Conservation (phyloP, 2,797 vertebrate genomes). For the Erpetoichthys calabaricus region DNA sequence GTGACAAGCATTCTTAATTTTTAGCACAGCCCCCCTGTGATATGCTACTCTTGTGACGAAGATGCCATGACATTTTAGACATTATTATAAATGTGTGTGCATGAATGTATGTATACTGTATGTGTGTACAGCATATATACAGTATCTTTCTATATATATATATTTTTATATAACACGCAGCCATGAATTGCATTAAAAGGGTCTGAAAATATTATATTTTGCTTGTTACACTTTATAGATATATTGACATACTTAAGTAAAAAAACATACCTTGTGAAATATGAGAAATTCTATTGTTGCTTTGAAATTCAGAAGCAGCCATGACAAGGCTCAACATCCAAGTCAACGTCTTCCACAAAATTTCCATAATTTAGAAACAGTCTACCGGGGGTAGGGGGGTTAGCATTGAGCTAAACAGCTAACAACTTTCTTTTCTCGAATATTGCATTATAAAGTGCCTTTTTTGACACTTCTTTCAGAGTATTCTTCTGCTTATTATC, state of each 20-base stretch:
- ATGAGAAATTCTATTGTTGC: constrained; percentile 70
- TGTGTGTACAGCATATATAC: too few relatives aligned
- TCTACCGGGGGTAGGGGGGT: constrained; percentile 56
- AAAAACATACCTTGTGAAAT: constrained; percentile 85
- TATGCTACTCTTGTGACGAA: too few relatives aligned
- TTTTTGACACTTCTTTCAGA: constrained; percentile 41
- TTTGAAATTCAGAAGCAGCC: constrained; percentile 81
- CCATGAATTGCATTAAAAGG: too few relatives aligned
- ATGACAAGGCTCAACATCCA: constrained; percentile 93
- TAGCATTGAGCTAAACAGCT: constrained; percentile 63
- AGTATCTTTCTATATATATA: too few relatives aligned
- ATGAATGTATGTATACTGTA: too few relatives aligned
- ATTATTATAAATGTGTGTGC: too few relatives aligned
- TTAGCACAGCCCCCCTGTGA: too few relatives aligned
- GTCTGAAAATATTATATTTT: too few relatives aligned
- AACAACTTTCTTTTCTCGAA: constrained; percentile 53
- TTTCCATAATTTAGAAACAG: constrained; percentile 91
- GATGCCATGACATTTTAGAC: too few relatives aligned
- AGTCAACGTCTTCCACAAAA: constrained; percentile 95
- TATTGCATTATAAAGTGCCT: constrained; percentile 69
- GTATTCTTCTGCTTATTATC: constrained; percentile 33
- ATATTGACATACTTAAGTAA: not conserved
- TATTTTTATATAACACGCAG: too few relatives aligned
- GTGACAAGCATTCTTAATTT: too few relatives aligned
- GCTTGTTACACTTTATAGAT: too few relatives aligned